Conservation (phyloP, 2,888 invertebrate genomes). For the Lochmaea crataegi region DNA sequence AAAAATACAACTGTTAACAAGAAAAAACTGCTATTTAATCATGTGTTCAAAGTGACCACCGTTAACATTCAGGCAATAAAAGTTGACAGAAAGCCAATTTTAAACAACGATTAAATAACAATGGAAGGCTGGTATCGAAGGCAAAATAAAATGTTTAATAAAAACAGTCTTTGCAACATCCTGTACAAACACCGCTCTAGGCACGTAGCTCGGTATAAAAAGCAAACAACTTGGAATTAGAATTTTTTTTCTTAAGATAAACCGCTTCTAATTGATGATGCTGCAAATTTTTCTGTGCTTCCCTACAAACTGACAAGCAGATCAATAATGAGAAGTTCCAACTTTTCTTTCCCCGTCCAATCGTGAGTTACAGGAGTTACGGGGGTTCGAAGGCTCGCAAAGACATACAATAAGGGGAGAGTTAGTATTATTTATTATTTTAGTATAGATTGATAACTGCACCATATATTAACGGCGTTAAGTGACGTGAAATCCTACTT, state of each 20-base stretch:
- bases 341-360: slow-evolving; percentile 5
- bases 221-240: slow-evolving; percentile 8
- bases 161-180: background rate
- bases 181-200: background rate
- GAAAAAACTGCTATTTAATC: too few relatives aligned
- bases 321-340: slow-evolving; percentile 21
- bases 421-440: slow-evolving; percentile 21
- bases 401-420: slow-evolving; percentile 19
- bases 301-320: slow-evolving; percentile 18
- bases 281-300: slow-evolving; percentile 16
- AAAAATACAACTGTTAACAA: too few relatives aligned
- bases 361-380: slow-evolving; percentile 15
- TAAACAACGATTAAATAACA: too few relatives aligned
- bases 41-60: too few relatives aligned
- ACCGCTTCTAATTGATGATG: slow-evolving; percentile 19
- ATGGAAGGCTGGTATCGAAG: too few relatives aligned
- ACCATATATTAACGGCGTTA: slow-evolving; percentile 13
- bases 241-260: slow-evolving; percentile 12
- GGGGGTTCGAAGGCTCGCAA: slow-evolving; percentile 9
- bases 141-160: too few relatives aligned
- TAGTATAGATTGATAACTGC: slow-evolving; percentile 15
- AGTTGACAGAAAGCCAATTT: too few relatives aligned
- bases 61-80: too few relatives aligned
- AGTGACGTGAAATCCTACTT: slow-evolving; percentile 13
- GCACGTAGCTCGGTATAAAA: background rate